Evolutionary conservation across 2,797 vertebrate species (phyloP).

Genomic region (Tamandua tetradactyla): DNA sequence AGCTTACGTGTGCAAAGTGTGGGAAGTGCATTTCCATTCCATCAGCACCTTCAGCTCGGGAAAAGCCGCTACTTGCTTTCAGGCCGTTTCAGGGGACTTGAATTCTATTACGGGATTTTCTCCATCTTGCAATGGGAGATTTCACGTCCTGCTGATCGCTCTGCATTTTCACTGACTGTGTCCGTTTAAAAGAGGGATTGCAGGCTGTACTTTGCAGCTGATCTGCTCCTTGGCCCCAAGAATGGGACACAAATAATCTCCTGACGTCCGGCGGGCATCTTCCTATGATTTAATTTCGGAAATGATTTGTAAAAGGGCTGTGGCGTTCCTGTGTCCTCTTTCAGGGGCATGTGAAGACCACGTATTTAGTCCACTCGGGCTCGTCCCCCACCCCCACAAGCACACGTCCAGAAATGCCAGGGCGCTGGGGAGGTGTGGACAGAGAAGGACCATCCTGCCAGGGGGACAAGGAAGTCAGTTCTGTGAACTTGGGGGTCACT

Average conservation of each 20-base stretch:
- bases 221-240: slow-evolving; percentile 62
- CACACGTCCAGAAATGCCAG: neutral
- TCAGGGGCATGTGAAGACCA: slow-evolving; percentile 78
- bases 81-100: neutral
- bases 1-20: slow-evolving; percentile 44
- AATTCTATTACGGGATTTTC: neutral
- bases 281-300: slow-evolving; percentile 78
- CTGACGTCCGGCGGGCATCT: slow-evolving; percentile 63
- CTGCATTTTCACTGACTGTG: slow-evolving; percentile 49
- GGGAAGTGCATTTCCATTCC: slow-evolving; percentile 66
- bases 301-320: slow-evolving; percentile 71
- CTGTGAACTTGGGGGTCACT: too few relatives aligned
- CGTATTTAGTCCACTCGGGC: slow-evolving; percentile 66
- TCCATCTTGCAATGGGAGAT: slow-evolving; percentile 52
- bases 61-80: slow-evolving; percentile 3
- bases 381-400: slow-evolving; percentile 70
- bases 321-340: slow-evolving; percentile 68
- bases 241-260: slow-evolving; percentile 65
- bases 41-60: neutral
- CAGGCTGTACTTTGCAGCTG: slow-evolving; percentile 21
- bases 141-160: neutral
- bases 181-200: slow-evolving; percentile 73
- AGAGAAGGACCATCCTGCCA: too few relatives aligned
- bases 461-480: too few relatives aligned
- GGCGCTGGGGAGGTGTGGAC: too few relatives aligned